Base-by-base conservation (phyloP, 2,797 vertebrate genomes). In the Brachymystax lenok region DNA sequence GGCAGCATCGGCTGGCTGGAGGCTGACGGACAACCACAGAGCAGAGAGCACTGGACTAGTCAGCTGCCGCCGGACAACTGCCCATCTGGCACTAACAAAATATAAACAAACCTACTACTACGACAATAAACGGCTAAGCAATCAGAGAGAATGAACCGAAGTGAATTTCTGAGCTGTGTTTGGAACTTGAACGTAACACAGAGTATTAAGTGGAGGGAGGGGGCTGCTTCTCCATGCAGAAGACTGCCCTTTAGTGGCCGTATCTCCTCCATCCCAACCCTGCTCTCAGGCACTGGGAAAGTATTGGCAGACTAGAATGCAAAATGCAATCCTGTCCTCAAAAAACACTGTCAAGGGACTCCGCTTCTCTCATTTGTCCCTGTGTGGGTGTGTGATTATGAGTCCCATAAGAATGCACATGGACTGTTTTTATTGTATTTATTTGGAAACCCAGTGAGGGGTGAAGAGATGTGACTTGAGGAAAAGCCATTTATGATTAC, bases 401-500 rank as follows among this genome's bases (percentile, higher is more conserved):
- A 69, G 82, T 74, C 88, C 89, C 88, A 88, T 82, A 80, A 67
- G 82, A 88, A 92, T 89, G 85, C 88, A 86, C 73, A 30, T 91
- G 82, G 87, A 87, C 83, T 92, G 88, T 92, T 93, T 93, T 94
- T 89, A 88, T 86, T 90, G 85, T 92, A 94, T 94, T 95, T 94
- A 95, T 94, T 92, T 91, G 90, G 89, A 92, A 87, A 87, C 92
- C 88, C 86, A 88, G 82, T 81, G 73, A 61, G 70, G 76, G 66
- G 74, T 80, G 76, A 83, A 74, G 75, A 59, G 75, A 74, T 78
- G 77, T 79, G 51, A 52, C 92, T 93, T 93, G 93, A 91, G 95
- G 93, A 94, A 93, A 95, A 96, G 96, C 96, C 95, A 95, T 95
- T 94, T 95, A 93, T 95, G 90, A 89, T 78, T 84, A 79, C 86